Evolutionary conservation across 2,888 invertebrate genomes (phyloP), one percentile per base, ranked within the genome.

Genomic region (Lamellibrachia satsuma): DNA sequence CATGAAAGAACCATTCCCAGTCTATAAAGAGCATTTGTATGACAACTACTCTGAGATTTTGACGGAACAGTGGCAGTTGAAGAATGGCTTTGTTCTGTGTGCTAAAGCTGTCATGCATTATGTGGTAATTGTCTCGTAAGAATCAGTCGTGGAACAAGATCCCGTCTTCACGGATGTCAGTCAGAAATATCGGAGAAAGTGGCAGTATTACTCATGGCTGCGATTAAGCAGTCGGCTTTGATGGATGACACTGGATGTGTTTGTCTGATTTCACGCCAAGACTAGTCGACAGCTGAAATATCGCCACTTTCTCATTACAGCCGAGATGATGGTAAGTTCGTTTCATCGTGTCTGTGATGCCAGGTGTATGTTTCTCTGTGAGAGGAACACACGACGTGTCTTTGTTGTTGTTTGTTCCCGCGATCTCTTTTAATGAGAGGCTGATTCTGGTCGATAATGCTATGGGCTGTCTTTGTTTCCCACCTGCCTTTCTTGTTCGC

Each of bases 91-190:
- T 22, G 22, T 75, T 15, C 15, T 22, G 55, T 22, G 75, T 22
- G 75, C 15, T 75, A 22, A 15, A 75, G 75, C 75, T n/a, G n/a
- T 75, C 75, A 22, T 15, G 22, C 6, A 6, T 22, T 75, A 75
- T 75, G 75, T 75, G 75, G n/a, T 75, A 75, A 75, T 75, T 75
- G 75, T 75, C 75, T 75, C n/a, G 75, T 75, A 75, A 75, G n/a
- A 75, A 75, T 75, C 75, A 6, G 75, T 75, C 22, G 75, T 75
- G 15, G 22, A 75, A n/a, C 75, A 22, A 75, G 75, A 75, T 75
- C 15, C 75, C 6, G 22, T 75, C 2, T 6, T 11, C 75, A 22
- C n/a, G n/a, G 22, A 75, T 75, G 75, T 75, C 75, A 75, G 75
- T 15, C 75, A n/a, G 75, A 75, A 22, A 75, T 75, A 75, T 75